Evolutionary conservation across 2,113 vertebrate genomes (phyloP).

Genomic region (Agelaius phoeniceus): DNA sequence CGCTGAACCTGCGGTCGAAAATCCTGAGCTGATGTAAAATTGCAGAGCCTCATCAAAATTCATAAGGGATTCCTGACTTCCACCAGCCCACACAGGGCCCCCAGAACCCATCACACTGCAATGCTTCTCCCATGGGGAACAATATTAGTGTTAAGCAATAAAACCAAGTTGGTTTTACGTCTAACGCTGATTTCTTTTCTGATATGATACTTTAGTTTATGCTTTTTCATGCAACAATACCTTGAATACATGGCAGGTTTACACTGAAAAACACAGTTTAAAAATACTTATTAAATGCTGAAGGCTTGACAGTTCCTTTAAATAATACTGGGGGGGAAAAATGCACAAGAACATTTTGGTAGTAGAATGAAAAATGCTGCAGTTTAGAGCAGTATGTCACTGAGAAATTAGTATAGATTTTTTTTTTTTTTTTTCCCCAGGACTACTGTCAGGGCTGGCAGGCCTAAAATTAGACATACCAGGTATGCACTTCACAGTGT

Average conservation of each 20-base stretch:
- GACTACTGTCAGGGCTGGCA: conserved; percentile 64
- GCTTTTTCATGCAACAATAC: conserved; percentile 30
- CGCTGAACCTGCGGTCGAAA: background rate
- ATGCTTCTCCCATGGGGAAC: background rate
- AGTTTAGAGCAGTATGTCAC: conserved; percentile 52
- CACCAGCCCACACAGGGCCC: conserved; percentile 1
- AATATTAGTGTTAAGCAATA: conserved; percentile 13
- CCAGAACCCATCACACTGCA: conserved; percentile 1
- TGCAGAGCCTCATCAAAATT: conserved; percentile 42
- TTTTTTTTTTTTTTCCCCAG: conserved; percentile 36
- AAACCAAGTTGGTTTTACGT: conserved; percentile 16
- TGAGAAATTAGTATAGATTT: conserved; percentile 69
- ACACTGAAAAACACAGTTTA: conserved; percentile 31
- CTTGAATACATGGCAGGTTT: conserved; percentile 21
- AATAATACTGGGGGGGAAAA: conserved; percentile 42
- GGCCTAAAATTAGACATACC: conserved; percentile 70
- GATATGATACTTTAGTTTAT: background rate
- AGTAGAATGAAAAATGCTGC: conserved; percentile 38
- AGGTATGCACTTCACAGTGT: conserved; percentile 57
- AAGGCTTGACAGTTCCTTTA: conserved; percentile 58
- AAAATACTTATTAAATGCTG: conserved; percentile 55
- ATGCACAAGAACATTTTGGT: conserved; percentile 25
- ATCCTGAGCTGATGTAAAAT: conserved; percentile 39
- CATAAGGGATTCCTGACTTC: conserved; percentile 50
- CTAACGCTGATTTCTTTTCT: conserved; percentile 43